phyloP scores from a whole-genome alignment of 2,113 vertebrate genomes.

The Carassius auratus region DNA sequence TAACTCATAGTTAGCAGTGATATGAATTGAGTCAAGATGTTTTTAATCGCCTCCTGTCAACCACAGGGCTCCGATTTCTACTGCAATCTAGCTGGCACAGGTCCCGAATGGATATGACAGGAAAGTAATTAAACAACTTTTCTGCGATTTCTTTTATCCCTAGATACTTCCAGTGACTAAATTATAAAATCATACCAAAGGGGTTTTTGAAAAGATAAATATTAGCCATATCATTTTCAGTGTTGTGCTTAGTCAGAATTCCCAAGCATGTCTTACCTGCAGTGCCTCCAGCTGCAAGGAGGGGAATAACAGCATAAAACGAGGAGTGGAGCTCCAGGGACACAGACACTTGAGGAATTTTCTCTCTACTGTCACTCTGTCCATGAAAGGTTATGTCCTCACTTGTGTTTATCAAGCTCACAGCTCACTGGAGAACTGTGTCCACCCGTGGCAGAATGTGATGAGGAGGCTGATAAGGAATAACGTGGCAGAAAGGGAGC shows the following conservation, averaged over 20 bases:
- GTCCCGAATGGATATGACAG: constrained; percentile 24
- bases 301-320: constrained; percentile 1
- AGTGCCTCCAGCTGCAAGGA: constrained; percentile 8
- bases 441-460: constrained; percentile 21
- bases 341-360: background rate
- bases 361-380: constrained; percentile 12
- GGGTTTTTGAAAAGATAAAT: constrained; percentile 1
- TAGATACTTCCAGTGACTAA: background rate
- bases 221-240: background rate
- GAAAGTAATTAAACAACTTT: constrained; percentile 16
- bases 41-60: constrained; percentile 1
- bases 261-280: constrained; percentile 33
- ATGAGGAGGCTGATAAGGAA: constrained; percentile 16
- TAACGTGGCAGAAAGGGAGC: constrained; percentile 11
- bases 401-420: constrained; percentile 24
- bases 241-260: background rate
- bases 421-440: constrained; percentile 18
- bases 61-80: constrained; percentile 1
- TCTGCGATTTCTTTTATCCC: background rate
- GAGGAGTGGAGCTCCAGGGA: background rate
- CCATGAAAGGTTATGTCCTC: constrained; percentile 1
- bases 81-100: constrained; percentile 12
- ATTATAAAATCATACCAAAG: constrained; percentile 20
- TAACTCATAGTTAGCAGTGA: background rate
- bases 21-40: background rate